phyloP scores from a whole-genome alignment of 2,888 invertebrate species.

The Eupithecia inturbata region DNA sequence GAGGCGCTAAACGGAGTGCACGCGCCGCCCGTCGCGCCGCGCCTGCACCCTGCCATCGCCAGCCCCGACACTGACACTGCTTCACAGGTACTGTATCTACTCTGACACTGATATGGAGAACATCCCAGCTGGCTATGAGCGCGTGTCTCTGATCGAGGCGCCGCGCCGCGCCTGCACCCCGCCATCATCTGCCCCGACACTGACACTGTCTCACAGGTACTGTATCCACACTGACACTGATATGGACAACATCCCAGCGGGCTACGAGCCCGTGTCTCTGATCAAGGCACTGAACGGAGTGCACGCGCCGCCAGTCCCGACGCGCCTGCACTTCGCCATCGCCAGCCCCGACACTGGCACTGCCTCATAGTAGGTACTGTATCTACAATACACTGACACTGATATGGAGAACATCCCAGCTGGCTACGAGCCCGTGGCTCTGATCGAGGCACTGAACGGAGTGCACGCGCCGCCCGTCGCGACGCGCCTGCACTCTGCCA shows the following conservation, averaged over 20 bases:
- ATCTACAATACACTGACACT: neutral
- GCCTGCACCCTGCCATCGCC: conserved; percentile 62
- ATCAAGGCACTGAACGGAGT: conserved; percentile 98
- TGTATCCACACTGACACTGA: neutral
- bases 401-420: conserved; percentile 92
- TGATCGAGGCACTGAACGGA: conserved; percentile 98
- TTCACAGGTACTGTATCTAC: conserved; percentile 64
- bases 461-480: conserved; percentile 85
- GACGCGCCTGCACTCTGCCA: conserved; percentile 58
- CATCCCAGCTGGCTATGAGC: conserved; percentile 96
- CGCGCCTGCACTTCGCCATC: conserved; percentile 59
- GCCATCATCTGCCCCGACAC: conserved; percentile 82
- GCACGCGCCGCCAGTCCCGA: conserved; percentile 78
- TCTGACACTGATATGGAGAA: conserved; percentile 84
- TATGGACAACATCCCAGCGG: conserved; percentile 93
- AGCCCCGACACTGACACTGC: conserved; percentile 86
- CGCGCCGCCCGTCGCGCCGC: conserved; percentile 68
- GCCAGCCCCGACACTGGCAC: conserved; percentile 84
- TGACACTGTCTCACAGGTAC: conserved; percentile 58
- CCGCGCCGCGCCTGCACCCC: conserved; percentile 64
- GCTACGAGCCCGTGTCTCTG: conserved; percentile 96
- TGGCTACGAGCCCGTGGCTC: conserved; percentile 96
- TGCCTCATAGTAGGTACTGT: neutral
- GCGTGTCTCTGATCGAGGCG: conserved; percentile 97
- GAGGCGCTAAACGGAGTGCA: conserved; percentile 98